Evolutionary conservation across 30 jellyfish, hydroid and myxozoan genomes (phyloP), one percentile per base, ranked within the genome.

Genomic region (Nemopilema nomurai): DNA sequence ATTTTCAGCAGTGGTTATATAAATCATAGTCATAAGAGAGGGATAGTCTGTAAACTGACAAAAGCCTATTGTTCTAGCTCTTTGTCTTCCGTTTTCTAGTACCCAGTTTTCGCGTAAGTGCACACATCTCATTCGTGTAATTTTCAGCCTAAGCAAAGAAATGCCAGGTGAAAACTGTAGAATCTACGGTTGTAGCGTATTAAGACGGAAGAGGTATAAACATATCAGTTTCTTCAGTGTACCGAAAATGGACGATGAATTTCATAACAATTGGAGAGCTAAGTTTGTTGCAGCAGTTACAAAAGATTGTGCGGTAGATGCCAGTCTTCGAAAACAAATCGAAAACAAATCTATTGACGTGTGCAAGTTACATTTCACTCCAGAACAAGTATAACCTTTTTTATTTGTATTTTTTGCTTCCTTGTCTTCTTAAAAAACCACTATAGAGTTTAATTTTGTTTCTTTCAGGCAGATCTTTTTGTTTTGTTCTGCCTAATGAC

Each of bases 161-260:
- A 81, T 69, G 90, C 90, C 90, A 66, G 74, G 90, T 33, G 76
- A 74, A 70, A 81, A 81, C 49, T 69, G 90, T 32, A 41, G 70
- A 69, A 81, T 81, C 75, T 81, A 81, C 70, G 90, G 90, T 51
- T 81, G 83, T 69, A 67, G 90, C 77, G 90, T 81, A 27, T 81
- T 76, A 0, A 81, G 90, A 69, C 69, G 57, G 53, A 62, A n/a
- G 23, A 41, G 63, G 29, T 68, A 81, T 68, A 81, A 69, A 81
- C 67, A 81, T 16, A 81, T 81, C 18, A 81, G 90, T 29, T 66
- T 81, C 20, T 81, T 66, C 82, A 80, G 27, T 13, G 82, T 80
- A 66, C 78, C 83, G 49, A 81, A 68, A 69, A 67, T 81, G 25
- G 65, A 81, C 16, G 83, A 81, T 68, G 83, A 67, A n/a, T 68